These are phyloP conservation scores for Chrysotoxum bicinctum DNA, from an alignment of 2,888 invertebrate species.

Conservation along the genomic window DNA sequence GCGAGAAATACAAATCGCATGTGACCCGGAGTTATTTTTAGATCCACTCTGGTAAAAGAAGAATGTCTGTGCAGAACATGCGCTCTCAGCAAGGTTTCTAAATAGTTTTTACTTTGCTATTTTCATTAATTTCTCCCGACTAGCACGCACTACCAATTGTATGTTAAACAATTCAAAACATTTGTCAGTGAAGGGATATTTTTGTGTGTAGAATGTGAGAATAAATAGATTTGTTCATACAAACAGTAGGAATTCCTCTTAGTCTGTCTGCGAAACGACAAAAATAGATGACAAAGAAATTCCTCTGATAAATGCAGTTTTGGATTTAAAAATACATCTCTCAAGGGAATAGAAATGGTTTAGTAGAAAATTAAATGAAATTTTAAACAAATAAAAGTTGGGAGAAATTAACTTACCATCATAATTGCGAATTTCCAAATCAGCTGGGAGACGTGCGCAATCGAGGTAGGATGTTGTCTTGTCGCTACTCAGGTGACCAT, in stretches of 20 bases:
- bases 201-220: slow-evolving; percentile 47
- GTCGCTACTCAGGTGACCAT: slow-evolving; percentile 80
- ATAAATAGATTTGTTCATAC: slow-evolving; percentile 55
- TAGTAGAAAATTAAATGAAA: background rate
- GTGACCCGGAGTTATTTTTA: slow-evolving; percentile 66
- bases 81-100: slow-evolving; percentile 36
- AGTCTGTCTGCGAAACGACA: slow-evolving; percentile 41
- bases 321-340: slow-evolving; percentile 36
- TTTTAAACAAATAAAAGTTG: background rate
- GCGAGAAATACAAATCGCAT: slow-evolving; percentile 29
- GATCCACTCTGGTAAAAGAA: slow-evolving; percentile 21
- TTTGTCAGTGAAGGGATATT: slow-evolving; percentile 49
- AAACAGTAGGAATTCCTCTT: slow-evolving; percentile 44
- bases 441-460: slow-evolving; percentile 82
- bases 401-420: slow-evolving; percentile 86
- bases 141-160: background rate
- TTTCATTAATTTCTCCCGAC: slow-evolving; percentile 15
- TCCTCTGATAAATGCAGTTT: slow-evolving; percentile 34
- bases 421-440: slow-evolving; percentile 92
- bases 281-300: slow-evolving; percentile 52
- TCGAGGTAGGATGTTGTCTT: slow-evolving; percentile 77
- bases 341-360: slow-evolving; percentile 23
- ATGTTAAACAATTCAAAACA: slow-evolving; percentile 28
- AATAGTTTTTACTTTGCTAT: slow-evolving; percentile 36
- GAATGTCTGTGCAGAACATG: slow-evolving; percentile 46